Conservation (phyloP, 2,797 vertebrate genomes). For the Lophotriccus pileatus region DNA sequence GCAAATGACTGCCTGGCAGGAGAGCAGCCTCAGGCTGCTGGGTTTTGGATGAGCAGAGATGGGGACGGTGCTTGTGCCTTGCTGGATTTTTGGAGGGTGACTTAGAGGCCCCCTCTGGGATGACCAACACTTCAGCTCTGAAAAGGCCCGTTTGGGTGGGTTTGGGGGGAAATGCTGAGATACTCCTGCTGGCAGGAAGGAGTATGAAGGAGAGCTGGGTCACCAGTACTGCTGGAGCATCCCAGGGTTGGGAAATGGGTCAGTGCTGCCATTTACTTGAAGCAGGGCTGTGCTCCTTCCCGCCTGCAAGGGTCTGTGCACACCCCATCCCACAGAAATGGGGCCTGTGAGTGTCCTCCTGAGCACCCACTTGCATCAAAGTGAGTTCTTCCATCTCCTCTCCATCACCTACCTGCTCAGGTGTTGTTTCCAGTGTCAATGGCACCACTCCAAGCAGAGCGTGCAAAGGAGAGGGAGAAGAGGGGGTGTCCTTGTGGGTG, state of each 20-base stretch:
- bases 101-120: accelerated
- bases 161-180: not conserved
- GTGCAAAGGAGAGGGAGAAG: not conserved
- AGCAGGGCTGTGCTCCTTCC: not conserved
- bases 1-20: not conserved
- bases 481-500: not conserved
- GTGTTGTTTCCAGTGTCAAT: not conserved
- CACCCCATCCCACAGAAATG: accelerated
- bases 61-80: not conserved
- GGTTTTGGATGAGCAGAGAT: accelerated
- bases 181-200: not conserved
- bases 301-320: not conserved
- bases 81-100: not conserved
- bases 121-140: not conserved
- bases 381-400: not conserved
- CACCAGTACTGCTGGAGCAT: not conserved
- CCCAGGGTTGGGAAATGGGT: accelerated
- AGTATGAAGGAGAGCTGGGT: not conserved
- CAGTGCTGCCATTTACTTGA: not conserved
- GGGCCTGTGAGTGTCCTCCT: not conserved
- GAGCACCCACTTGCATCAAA: not conserved
- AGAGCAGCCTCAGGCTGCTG: not conserved
- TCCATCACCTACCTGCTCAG: not conserved
- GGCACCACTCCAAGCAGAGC: not conserved
- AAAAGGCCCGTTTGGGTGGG: not conserved